These are phyloP conservation scores for Temnothorax unifasciatus DNA, from an alignment of 2,888 invertebrate species.

Conservation along the genomic window DNA sequence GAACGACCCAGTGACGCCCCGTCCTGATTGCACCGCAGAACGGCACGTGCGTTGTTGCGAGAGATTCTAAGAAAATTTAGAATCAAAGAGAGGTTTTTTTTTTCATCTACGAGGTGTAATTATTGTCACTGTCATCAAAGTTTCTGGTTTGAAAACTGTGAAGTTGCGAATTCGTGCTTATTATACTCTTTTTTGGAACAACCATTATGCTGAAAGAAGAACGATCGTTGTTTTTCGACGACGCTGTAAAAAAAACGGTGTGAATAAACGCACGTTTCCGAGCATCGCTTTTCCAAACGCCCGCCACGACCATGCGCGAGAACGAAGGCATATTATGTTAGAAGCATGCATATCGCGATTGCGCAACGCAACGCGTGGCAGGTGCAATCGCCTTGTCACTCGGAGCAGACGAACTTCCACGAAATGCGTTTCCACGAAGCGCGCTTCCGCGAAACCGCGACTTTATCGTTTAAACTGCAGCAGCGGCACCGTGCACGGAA, in stretches of 20 bases:
- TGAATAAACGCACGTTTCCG: background rate
- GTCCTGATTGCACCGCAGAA: slow-evolving; percentile 18
- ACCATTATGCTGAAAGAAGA: background rate
- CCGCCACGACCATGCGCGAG: background rate
- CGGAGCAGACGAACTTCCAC: slow-evolving; percentile 48
- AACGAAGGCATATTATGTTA: slow-evolving; percentile 4
- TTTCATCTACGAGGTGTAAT: background rate
- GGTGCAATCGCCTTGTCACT: slow-evolving; percentile 46
- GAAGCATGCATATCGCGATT: slow-evolving; percentile 22
- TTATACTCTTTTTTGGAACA: background rate
- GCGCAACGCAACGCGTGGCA: slow-evolving; percentile 34
- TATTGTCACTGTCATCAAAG: background rate
- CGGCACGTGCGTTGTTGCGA: slow-evolving; percentile 24
- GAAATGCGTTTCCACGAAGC: slow-evolving; percentile 35
- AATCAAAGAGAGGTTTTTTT: background rate
- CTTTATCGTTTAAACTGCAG: slow-evolving; percentile 36
- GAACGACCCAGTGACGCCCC: slow-evolving; percentile 72
- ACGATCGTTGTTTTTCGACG: background rate
- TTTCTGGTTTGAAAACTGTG: background rate
- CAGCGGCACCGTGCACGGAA: slow-evolving; percentile 30
- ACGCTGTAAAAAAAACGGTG: background rate
- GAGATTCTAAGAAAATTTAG: slow-evolving; percentile 17
- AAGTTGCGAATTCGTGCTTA: background rate
- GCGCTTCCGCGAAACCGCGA: slow-evolving; percentile 35
- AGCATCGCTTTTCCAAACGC: slow-evolving; percentile 6